These are phyloP conservation scores for Aleiodes sp. DNA, from an alignment of 1,140 invertebrate genomes.

Conservation along the genomic window DNA sequence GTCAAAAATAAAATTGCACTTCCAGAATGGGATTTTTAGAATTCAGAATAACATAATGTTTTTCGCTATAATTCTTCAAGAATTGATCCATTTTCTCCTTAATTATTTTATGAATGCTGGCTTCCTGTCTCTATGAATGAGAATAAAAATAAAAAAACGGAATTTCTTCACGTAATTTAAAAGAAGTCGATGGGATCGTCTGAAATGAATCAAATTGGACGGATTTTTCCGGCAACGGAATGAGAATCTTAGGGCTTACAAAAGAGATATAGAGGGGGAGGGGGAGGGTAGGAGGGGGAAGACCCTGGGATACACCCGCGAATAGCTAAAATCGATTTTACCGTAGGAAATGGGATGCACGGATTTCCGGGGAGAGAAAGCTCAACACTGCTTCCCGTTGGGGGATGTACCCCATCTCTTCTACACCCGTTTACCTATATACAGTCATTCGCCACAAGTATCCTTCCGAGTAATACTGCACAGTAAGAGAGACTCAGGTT, in stretches of 20 bases:
- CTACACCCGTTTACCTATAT: no score
- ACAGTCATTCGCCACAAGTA: slow-evolving; percentile 30
- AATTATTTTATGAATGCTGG: no score
- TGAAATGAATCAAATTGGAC: neutral
- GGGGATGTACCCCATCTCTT: neutral
- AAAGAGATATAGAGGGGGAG: neutral
- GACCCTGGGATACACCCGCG: slow-evolving; percentile 15
- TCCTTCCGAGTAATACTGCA: slow-evolving; percentile 19
- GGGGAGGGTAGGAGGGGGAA: neutral
- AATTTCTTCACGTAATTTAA: neutral
- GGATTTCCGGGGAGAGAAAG: slow-evolving; percentile 27
- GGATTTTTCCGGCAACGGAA: neutral
- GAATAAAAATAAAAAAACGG: neutral
- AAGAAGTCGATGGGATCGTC: neutral
- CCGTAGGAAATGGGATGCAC: slow-evolving; percentile 33
- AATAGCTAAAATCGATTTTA: slow-evolving; percentile 34
- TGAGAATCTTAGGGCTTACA: slow-evolving; percentile 7
- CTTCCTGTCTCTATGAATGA: no score
- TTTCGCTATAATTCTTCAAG: no score
- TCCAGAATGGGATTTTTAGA: no score
- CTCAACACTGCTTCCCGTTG: slow-evolving; percentile 21
- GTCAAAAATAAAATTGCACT: no score
- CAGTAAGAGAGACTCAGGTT: neutral
- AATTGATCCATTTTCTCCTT: no score
- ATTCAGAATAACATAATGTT: no score